A percentile compares a stretch with the other conserved stretches of the same genome.
phyloP scores from a whole-genome alignment of 2,797 vertebrate species.

The Halcyon smyrnensis region DNA sequence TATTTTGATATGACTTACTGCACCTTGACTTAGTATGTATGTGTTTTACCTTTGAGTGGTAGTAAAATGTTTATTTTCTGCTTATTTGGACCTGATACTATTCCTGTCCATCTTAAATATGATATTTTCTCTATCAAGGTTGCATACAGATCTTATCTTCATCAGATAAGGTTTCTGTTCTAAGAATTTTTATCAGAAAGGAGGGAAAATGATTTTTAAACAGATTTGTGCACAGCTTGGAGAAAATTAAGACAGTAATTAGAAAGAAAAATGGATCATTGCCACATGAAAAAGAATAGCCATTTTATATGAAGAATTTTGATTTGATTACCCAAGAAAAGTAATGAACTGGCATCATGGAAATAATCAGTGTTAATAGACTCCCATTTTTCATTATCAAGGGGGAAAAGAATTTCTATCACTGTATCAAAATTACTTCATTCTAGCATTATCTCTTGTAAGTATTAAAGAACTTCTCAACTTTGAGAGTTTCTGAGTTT shows the following conservation, averaged over 20 bases:
- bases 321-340: slow-evolving; percentile 65
- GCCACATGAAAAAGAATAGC: slow-evolving; percentile 45
- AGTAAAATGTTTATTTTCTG: neutral
- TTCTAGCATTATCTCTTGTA: neutral
- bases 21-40: neutral
- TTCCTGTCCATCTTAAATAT: neutral
- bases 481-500: neutral
- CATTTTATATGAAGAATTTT: slow-evolving; percentile 69
- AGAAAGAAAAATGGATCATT: slow-evolving; percentile 66
- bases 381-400: slow-evolving; percentile 69
- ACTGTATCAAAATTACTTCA: slow-evolving; percentile 10
- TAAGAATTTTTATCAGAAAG: neutral
- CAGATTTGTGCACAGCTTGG: neutral
- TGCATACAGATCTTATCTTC: neutral
- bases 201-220: neutral
- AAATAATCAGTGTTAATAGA: slow-evolving; percentile 67
- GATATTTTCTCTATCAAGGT: neutral
- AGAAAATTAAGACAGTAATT: slow-evolving; percentile 61
- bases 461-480: neutral
- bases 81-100: neutral
- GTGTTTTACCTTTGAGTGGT: neutral
- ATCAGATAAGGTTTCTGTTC: neutral
- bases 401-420: slow-evolving; percentile 32
- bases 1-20: neutral
- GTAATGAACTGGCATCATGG: slow-evolving; percentile 35